phyloP scores from a whole-genome alignment of 2,888 invertebrate genomes.

The Drosophila nr. perissopoda region DNA sequence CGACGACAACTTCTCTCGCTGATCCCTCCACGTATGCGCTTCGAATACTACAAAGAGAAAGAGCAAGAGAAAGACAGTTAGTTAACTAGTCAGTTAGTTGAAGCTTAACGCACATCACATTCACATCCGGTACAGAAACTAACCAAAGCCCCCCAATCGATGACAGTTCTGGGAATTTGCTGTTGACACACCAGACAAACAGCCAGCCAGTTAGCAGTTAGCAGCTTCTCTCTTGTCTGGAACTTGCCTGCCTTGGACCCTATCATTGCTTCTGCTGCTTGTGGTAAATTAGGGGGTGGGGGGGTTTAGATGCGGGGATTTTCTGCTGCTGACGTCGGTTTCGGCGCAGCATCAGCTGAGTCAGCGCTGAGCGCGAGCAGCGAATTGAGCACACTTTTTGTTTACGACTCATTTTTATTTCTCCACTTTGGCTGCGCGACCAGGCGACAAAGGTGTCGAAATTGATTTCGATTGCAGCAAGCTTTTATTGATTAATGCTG shows the following conservation, averaged over 20 bases:
- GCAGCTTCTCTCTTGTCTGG: constrained; percentile 16
- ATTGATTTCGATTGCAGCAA: not conserved
- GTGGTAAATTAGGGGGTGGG: not conserved
- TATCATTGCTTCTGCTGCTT: constrained; percentile 11
- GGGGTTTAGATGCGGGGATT: constrained; percentile 33
- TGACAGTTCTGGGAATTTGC: constrained; percentile 61
- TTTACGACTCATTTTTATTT: constrained; percentile 48
- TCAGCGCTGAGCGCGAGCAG: constrained; percentile 47
- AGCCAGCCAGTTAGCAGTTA: not conserved
- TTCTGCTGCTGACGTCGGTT: constrained; percentile 32
- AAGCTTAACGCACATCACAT: constrained; percentile 35
- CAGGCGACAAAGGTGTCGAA: constrained; percentile 53
- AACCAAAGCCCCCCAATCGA: constrained; percentile 45
- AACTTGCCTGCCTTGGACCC: constrained; percentile 68
- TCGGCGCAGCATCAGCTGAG: constrained; percentile 67
- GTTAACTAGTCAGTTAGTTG: constrained; percentile 48
- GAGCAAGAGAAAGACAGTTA: constrained; percentile 1
- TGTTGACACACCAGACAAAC: constrained; percentile 63
- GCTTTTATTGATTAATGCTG: not conserved
- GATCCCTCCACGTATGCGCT: constrained; percentile 73
- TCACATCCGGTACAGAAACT: constrained; percentile 68
- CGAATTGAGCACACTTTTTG: constrained; percentile 56
- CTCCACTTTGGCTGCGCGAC: constrained; percentile 11
- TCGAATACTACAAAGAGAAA: constrained; percentile 69
- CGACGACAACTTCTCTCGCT: constrained; percentile 68